Evolutionary conservation across 37 sponge, comb jelly and placozoan genomes (phyloP).

Genomic region (Halisarca cf. caerulea): DNA sequence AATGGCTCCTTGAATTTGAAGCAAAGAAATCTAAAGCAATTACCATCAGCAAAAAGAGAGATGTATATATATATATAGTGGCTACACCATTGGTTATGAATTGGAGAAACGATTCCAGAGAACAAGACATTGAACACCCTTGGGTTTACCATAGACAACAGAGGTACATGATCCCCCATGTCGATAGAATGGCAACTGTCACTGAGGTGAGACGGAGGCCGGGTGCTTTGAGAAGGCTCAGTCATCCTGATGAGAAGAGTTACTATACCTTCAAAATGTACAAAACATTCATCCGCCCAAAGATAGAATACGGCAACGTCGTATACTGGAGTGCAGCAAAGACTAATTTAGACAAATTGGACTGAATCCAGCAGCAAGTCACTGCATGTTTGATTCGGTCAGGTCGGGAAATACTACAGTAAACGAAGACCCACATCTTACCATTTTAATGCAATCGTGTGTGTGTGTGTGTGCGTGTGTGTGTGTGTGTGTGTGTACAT

Average conservation of each 20-base stretch:
- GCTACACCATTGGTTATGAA: slow-evolving; percentile 14
- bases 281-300: slow-evolving; percentile 1
- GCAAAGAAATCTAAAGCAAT: slow-evolving; percentile 25
- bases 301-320: slow-evolving; percentile 14
- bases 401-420: no score
- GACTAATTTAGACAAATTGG: neutral
- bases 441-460: no score
- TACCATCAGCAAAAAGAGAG: slow-evolving; percentile 6
- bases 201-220: neutral
- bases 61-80: no score
- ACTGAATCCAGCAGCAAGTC: slow-evolving; percentile 31
- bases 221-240: neutral
- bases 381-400: neutral
- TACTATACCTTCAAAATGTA: neutral
- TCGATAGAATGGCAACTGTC: neutral
- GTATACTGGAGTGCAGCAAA: slow-evolving; percentile 14
- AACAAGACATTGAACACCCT: neutral
- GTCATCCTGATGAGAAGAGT: neutral
- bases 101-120: neutral
- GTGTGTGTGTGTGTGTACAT: no score
- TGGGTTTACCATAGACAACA: slow-evolving; percentile 26
- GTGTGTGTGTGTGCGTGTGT: no score
- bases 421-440: no score
- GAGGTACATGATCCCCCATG: neutral
- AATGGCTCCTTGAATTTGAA: slow-evolving; percentile 21